Base-by-base conservation (phyloP, 2,888 invertebrate genomes). In the Phyllotreta striolata region DNA sequence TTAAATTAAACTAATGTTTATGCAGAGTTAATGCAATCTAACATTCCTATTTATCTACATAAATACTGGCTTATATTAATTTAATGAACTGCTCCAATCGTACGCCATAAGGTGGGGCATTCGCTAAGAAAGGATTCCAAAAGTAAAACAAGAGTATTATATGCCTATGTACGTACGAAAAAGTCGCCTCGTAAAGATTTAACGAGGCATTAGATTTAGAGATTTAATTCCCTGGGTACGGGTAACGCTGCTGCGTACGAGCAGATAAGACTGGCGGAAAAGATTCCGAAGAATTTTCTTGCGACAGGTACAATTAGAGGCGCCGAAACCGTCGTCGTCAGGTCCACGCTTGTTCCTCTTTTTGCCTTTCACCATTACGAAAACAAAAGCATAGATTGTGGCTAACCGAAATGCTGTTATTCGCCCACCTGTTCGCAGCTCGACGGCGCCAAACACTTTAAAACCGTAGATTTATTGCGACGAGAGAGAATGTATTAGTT, bases 231-330 rank as follows among this genome's bases (percentile, higher is more conserved):
- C 41, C n/a, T 41, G 9, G 10, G 10, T 41, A 41, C 1, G 4
- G 44, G 44, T 14, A 24, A 47, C 47, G 47, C 47, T 14, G 12
- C 47, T 47, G 47, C 14, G 14, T 2, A 7, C 44, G n/a, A n/a
- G 35, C 38, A 59, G 46, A 59, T 54, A 59, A 47, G 46, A 7
- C 13, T 24, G 24, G 37, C 13, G 24, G 24, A 24, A 24, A 24
- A 52, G 40, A 55, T 39, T 54, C 39, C 55, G 47, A 52, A 41
- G 44, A 56, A 51, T 54, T 57, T 61, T 60, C 66, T 63, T 62
- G 43, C 58, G 63, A 55, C 63, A 66, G 65, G 63, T 66, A 69
- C 66, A 62, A 67, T 70, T 69, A 69, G 70, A 73, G 72, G 72
- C 72, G 72, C 72, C 72, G 68, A 63, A 64, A 66, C 66, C 57